These are phyloP conservation scores for Drymodes brunneopygia DNA, from an alignment of 2,113 vertebrate genomes.

Conservation along the genomic window DNA sequence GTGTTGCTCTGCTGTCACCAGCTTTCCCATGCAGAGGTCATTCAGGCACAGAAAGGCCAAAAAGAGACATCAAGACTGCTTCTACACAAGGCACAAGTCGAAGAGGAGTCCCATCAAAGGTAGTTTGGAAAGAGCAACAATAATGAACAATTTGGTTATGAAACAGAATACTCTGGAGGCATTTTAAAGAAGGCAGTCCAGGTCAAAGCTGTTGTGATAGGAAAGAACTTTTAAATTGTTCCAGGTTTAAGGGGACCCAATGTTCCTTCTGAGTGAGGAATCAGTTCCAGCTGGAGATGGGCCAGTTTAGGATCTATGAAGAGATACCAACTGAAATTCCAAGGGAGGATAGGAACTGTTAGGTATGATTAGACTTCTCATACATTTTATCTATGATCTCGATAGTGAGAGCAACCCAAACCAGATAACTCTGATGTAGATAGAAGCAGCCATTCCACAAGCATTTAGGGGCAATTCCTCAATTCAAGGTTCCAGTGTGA, in stretches of 20 bases:
- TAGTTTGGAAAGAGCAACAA: neutral
- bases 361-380: neutral
- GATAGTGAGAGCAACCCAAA: neutral
- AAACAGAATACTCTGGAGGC: slow-evolving; percentile 30
- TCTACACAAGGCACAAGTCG: neutral
- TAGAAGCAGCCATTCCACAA: neutral
- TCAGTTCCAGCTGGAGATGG: neutral
- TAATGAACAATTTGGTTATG: neutral
- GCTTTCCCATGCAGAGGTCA: neutral
- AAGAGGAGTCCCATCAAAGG: neutral
- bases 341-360: neutral
- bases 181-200: neutral
- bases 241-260: slow-evolving; percentile 12
- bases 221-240: slow-evolving; percentile 39
- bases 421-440: neutral
- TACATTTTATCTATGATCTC: neutral
- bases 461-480: neutral
- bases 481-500: neutral
- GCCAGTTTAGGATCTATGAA: neutral
- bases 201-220: slow-evolving; percentile 30
- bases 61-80: neutral
- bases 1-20: neutral
- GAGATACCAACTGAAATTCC: neutral
- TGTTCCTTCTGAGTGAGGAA: neutral
- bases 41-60: neutral